Conservation (phyloP, 2,888 invertebrate species). For the Papilio gigon region DNA sequence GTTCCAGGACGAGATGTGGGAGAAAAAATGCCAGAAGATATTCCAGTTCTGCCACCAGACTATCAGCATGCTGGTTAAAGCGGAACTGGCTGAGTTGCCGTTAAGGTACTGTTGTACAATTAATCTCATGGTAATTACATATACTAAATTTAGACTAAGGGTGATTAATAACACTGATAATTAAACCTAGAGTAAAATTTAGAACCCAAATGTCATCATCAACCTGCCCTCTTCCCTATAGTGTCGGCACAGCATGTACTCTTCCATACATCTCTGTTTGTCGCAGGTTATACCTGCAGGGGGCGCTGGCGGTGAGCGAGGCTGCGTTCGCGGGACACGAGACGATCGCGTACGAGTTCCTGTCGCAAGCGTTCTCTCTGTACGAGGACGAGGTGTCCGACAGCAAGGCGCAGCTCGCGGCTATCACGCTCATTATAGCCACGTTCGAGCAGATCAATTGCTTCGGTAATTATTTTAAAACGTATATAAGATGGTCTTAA, state of each 20-base stretch:
- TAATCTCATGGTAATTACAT: too few relatives aligned
- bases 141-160: too few relatives aligned
- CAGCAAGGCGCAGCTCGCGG: conserved; percentile 97
- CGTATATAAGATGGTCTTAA: too few relatives aligned
- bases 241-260: too few relatives aligned
- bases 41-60: conserved; percentile 99
- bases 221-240: too few relatives aligned
- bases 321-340: conserved; percentile 97
- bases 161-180: too few relatives aligned
- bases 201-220: too few relatives aligned
- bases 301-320: conserved; percentile 95
- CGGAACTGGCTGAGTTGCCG: conserved; percentile 96
- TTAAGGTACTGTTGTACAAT: too few relatives aligned
- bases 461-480: conserved; percentile 82
- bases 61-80: conserved; percentile 96
- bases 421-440: conserved; percentile 96
- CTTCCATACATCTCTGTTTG: too few relatives aligned
- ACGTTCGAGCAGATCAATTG: conserved; percentile 97
- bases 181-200: too few relatives aligned
- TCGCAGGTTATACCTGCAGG: conserved; percentile 95
- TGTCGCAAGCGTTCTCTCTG: conserved; percentile 96
- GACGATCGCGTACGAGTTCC: conserved; percentile 98
- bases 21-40: conserved; percentile 98
- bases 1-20: conserved; percentile 96
- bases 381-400: conserved; percentile 99